Conservation (phyloP, 1,140 invertebrate genomes). For the Solenopsis invicta region DNA sequence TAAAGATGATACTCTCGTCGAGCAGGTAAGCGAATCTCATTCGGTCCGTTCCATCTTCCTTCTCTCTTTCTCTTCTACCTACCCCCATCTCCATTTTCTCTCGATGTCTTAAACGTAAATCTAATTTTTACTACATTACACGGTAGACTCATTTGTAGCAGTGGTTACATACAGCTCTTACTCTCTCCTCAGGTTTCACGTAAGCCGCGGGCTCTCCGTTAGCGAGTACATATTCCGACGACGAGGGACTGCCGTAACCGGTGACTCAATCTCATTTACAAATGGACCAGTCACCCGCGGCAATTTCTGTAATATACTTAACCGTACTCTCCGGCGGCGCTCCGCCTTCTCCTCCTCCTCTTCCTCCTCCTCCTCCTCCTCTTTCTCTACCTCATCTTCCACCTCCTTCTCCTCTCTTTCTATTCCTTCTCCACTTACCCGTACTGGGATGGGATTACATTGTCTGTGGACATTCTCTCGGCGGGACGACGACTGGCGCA, state of each 20-base stretch:
- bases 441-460: conserved; percentile 41
- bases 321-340: conserved; percentile 31
- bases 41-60: neutral
- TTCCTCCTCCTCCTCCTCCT: neutral
- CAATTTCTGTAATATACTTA: conserved; percentile 75
- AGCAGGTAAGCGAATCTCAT: neutral
- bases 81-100: neutral
- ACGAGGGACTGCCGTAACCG: conserved; percentile 49
- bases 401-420: neutral
- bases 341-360: neutral
- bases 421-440: neutral
- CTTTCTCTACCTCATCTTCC: neutral
- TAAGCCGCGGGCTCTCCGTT: conserved; percentile 51
- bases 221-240: conserved; percentile 51
- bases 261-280: conserved; percentile 73
- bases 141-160: conserved; percentile 31
- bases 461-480: conserved; percentile 51
- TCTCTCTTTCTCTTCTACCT: neutral
- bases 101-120: conserved; percentile 59
- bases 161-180: neutral
- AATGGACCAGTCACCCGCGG: conserved; percentile 72
- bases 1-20: conserved; percentile 4
- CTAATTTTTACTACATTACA: conserved; percentile 69
- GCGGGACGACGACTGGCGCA: conserved; percentile 1
- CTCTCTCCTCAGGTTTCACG: conserved; percentile 37